phyloP scores from a whole-genome alignment of 2,113 vertebrate genomes.

The Channa maculata region DNA sequence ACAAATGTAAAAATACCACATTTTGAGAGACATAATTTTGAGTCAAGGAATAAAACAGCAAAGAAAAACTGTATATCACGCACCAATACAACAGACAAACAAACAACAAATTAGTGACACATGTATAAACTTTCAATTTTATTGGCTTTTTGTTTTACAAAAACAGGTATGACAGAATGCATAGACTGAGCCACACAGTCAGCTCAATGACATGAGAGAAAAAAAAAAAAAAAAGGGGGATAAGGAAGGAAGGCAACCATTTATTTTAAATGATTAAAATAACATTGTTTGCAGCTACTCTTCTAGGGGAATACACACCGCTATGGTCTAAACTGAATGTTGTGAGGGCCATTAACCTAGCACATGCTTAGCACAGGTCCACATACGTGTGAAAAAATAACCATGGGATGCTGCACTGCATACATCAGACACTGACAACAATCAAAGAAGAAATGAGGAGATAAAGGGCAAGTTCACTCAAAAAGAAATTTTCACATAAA shows the following conservation, averaged over 20 bases:
- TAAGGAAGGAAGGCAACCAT: slow-evolving; percentile 56
- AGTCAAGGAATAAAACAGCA: neutral
- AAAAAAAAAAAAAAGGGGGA: slow-evolving; percentile 7
- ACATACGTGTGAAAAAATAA: slow-evolving; percentile 40
- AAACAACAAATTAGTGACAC: neutral
- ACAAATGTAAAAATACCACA: too few relatives aligned
- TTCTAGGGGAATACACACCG: slow-evolving; percentile 32
- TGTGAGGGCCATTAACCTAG: slow-evolving; percentile 25
- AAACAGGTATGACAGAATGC: slow-evolving; percentile 80
- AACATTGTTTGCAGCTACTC: slow-evolving; percentile 65
- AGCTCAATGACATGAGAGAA: slow-evolving; percentile 52
- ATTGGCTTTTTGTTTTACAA: slow-evolving; percentile 80
- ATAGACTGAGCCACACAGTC: slow-evolving; percentile 68
- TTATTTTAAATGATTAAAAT: slow-evolving; percentile 52
- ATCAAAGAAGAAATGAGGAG: slow-evolving; percentile 13
- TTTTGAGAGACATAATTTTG: neutral
- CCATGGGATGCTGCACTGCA: slow-evolving; percentile 17
- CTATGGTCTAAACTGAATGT: slow-evolving; percentile 34
- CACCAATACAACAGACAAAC: too few relatives aligned
- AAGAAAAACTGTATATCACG: neutral
- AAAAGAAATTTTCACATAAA: neutral
- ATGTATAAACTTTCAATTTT: slow-evolving; percentile 66
- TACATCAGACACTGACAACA: slow-evolving; percentile 8
- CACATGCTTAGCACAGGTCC: neutral
- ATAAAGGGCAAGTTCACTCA: slow-evolving; percentile 7